These are phyloP conservation scores for Agrenia bidenticulata DNA, from an alignment of 2,888 invertebrate genomes.

Conservation along the genomic window DNA sequence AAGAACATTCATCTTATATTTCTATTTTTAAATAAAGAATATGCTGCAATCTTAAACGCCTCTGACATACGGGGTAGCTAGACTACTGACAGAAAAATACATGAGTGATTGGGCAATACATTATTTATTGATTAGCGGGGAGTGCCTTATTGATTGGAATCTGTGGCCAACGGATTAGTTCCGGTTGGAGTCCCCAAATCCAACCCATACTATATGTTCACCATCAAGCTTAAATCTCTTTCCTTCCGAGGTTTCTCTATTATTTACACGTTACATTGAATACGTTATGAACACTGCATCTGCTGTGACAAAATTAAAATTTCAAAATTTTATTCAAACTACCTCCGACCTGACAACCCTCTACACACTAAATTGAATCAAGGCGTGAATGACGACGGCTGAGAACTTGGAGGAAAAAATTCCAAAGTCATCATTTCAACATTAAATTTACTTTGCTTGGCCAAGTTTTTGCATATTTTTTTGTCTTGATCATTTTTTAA, in stretches of 20 bases:
- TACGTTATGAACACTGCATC: neutral
- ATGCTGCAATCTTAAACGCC: too few species aligned
- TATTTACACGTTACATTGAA: neutral
- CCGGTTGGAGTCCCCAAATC: neutral
- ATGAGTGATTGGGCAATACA: neutral
- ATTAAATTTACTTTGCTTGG: constrained; percentile 27
- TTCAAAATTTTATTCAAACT: neutral
- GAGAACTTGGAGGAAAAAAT: constrained; percentile 25
- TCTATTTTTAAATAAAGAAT: too few species aligned
- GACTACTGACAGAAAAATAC: too few species aligned
- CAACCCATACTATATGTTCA: too few species aligned
- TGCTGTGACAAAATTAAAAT: constrained; percentile 3
- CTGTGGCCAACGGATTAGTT: constrained; percentile 20
- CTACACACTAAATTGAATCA: too few species aligned
- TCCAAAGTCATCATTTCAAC: constrained; percentile 39
- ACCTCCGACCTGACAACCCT: too few species aligned
- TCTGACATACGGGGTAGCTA: too few species aligned
- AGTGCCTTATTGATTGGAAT: constrained; percentile 11
- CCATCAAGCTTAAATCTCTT: neutral
- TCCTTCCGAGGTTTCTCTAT: too few species aligned
- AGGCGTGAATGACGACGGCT: too few species aligned
- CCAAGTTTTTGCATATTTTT: constrained; percentile 12
- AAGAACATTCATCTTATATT: too few species aligned
- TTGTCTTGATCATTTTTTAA: constrained; percentile 20
- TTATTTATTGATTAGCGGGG: neutral